These are phyloP conservation scores for Microcebus murinus DNA, from an alignment of 2,113 vertebrate genomes.

Conservation along the genomic window DNA sequence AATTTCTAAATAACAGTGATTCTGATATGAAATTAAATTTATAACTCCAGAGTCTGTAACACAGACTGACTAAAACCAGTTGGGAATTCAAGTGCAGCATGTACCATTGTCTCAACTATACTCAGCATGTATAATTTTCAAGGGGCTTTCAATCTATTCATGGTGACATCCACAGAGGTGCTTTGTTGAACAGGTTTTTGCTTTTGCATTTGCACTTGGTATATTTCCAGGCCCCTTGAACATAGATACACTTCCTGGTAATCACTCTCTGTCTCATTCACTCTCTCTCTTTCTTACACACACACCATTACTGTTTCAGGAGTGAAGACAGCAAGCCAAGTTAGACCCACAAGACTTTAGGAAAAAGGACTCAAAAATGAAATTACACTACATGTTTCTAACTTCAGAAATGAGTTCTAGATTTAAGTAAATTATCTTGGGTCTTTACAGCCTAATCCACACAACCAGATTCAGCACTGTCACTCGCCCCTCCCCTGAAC, in stretches of 20 bases:
- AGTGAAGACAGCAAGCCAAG: background rate
- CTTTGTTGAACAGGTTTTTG: background rate
- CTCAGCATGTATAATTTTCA: background rate
- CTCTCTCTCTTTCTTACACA: background rate
- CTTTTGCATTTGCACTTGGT: background rate
- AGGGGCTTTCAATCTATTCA: background rate
- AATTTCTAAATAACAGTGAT: background rate
- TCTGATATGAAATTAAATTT: background rate
- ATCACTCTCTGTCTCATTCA: background rate
- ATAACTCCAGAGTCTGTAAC: background rate
- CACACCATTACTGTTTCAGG: background rate
- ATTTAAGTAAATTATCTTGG: constrained; percentile 2
- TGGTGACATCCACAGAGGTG: background rate
- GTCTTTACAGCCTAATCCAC: constrained; percentile 52
- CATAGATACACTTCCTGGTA: background rate
- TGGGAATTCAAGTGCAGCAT: background rate
- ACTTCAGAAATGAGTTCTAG: constrained; percentile 36
- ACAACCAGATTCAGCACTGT: background rate
- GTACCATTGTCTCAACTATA: background rate
- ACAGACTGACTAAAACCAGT: background rate
- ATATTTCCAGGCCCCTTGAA: background rate
- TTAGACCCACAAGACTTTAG: background rate
- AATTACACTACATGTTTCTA: background rate
- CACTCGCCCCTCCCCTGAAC: background rate
- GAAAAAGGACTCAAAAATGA: background rate